Base-by-base conservation (phyloP, 1,140 invertebrate species). In the Lethrus apterus region DNA sequence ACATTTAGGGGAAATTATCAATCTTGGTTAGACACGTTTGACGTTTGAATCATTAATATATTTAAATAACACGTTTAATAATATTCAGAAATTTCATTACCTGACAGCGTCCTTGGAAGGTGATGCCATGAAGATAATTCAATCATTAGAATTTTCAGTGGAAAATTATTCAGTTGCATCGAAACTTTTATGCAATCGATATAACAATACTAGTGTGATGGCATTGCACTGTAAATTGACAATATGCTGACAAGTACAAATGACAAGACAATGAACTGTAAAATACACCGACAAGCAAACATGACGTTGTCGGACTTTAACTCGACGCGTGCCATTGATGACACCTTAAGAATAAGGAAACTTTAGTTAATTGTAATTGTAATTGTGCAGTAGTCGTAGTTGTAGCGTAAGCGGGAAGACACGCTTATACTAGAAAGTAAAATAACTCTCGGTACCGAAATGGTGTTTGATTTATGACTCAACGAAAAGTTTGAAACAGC, bases 41-140 rank as follows among this genome's bases (percentile, higher is more conserved):
- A 44, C 24, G 0, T 60, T 50, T 34, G 24, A 43, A 20, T 56
- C 56, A 2, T 23, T 58, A 18, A 55, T 60, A 11, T 51, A 60
- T 41, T 21, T 51, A 5, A 51, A 55, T 44, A 24, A 2, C 0
- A 31, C 38, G 8, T 24, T 62, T 7, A 34, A 44, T 7, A 19
- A 48, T 1, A 52, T 58, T 38, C 55, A 60, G 8, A 60, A 61
- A 35, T 58, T 62, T 48, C 52, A 59, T 13, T 65, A 61, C 30
- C 29, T 61, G 14, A 45, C 47, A 34, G 50, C 52, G 14, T 46
- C 53, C 0, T 29, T 62, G 11, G 40, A 46, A 13, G 56, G 48
- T 2, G 48, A 50, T 38, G 51, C 57, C 0, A 7, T 50, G 3
- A 33, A 54, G 24, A 31, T 56, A 7, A 60, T 65, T 15, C 24